Percentiles rank a stretch among this genome's conserved stretches.
These are phyloP conservation scores for Pachymerium ferrugineum DNA, from an alignment of 2,888 invertebrate species.

Conservation along the genomic window DNA sequence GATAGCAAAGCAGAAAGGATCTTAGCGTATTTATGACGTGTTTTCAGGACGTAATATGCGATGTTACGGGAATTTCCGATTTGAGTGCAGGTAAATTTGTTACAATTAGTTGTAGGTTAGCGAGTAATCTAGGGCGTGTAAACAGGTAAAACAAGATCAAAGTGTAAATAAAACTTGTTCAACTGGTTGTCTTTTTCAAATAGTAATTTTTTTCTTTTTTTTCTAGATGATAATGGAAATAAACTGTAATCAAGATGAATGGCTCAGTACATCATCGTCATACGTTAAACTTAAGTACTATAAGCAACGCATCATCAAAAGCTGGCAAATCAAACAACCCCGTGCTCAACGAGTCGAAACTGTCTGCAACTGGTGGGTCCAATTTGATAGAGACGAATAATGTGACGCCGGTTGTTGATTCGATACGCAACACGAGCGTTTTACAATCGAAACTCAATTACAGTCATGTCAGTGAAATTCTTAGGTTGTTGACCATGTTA, in stretches of 20 bases:
- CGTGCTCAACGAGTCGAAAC: background rate
- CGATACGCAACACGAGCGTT: background rate
- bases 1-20: no score
- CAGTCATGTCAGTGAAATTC: conserved; percentile 61
- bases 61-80: no score
- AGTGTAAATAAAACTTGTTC: no score
- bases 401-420: background rate
- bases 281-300: background rate
- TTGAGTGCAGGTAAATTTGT: background rate
- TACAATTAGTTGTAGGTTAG: no score
- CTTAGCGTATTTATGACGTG: no score
- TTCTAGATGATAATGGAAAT: background rate
- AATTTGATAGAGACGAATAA: background rate
- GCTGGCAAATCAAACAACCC: no score
- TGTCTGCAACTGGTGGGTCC: background rate
- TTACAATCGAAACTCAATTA: background rate
- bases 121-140: no score
- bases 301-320: conserved; percentile 29
- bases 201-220: background rate
- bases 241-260: conserved; percentile 20
- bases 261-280: conserved; percentile 30
- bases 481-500: conserved; percentile 76
- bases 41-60: no score
- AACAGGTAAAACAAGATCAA: background rate
- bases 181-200: background rate